Base-by-base conservation (phyloP, 1,140 invertebrate genomes). In the Sinonovacula constricta region DNA sequence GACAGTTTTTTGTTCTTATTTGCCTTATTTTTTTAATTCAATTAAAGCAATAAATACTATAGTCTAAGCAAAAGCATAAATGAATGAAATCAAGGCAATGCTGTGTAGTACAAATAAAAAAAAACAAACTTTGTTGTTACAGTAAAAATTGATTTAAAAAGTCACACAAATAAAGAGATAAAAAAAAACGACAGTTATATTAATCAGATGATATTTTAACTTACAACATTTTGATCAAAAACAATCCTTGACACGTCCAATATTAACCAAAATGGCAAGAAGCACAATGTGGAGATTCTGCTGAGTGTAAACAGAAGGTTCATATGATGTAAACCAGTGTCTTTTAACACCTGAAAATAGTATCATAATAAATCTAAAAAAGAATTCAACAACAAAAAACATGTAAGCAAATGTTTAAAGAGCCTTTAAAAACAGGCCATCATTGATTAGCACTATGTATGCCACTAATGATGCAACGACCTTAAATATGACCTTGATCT, bases 261-360 rank as follows among this genome's bases (percentile, higher is more conserved):
- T 66, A 95, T 88, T 4, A 96, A 75, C 97, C 97, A 98, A 63
- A 98, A 90, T 7, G 97, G 97, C n/a, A 97, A 88, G 87, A 98
- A 97, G 89, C 97, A 93, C 18, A 96, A 89, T 15, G 96, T 90
- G 22, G 96, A 95, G 15, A 97, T 90, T 80, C 94, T 92, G 26
- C 96, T 95, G 14, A 98, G 92, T 22, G 97, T 92, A 80, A 95
- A 94, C n/a, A 98, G 91, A n/a, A 98, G 92, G 34, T 95, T 92
- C 62, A 98, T 91, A 89, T 97, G 96, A 91, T 98, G 96, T 83
- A 98, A 93, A 15, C 94, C 94, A 3, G 96, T 97, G 79, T 98
- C 96, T 86, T 94, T 94, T 18, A 98, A 92, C 66, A 97, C 95
- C 95, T 96, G 86, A 56, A 90, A 87, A n/a, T n/a, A n/a, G n/a